Base-by-base conservation (phyloP, 2,888 invertebrate species). In the Drosophila anomalata region DNA sequence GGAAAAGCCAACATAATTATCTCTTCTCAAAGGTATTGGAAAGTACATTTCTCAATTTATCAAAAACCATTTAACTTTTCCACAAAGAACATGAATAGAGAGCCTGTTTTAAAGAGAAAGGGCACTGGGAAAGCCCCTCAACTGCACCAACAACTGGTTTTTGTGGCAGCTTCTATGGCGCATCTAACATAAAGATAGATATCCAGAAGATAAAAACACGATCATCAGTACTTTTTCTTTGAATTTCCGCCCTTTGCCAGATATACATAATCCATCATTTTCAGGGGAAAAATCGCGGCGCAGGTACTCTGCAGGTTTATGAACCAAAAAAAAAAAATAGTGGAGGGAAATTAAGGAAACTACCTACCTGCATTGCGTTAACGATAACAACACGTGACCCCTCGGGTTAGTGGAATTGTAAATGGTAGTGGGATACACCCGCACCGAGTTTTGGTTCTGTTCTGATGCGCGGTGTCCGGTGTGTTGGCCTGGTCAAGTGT, bases 301-400 rank as follows among this genome's bases (percentile, higher is more conserved):
- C 76, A 84, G 84, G 82, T 84, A 84, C 68, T n/a, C 20, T 12
- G 17, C 17, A 14, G 9, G 29, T 47, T 5, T 3, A 33, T 36
- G 41, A 9, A 24, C 22, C 22, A 24, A 24, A 24, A 17, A 44
- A 44, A 47, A 50, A 14, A 14, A 14, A 14, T 41, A 50, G 61
- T 51, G 53, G 44, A 46, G 50, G 67, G 39, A 53, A 76, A 77
- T 76, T 73, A 83, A 68, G 73, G 68, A 53, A 52, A 67, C 78
- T 86, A 84, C 84, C 78, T 86, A 84, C 84, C 87, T 79, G 81
- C 57, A 73, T 61, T 59, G 65, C 58, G 59, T 68, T 80, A 80
- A 73, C 66, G 81, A 70, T 63, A 74, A 78, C 65, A 80, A 82
- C 87, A 87, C 84, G 81, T 82, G 82, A 87, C 87, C 82, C 72